Percentiles rank a stretch among this genome's conserved stretches.
These are phyloP conservation scores for Carcharodon carcharias DNA, from an alignment of 2,797 vertebrate species.

Conservation along the genomic window DNA sequence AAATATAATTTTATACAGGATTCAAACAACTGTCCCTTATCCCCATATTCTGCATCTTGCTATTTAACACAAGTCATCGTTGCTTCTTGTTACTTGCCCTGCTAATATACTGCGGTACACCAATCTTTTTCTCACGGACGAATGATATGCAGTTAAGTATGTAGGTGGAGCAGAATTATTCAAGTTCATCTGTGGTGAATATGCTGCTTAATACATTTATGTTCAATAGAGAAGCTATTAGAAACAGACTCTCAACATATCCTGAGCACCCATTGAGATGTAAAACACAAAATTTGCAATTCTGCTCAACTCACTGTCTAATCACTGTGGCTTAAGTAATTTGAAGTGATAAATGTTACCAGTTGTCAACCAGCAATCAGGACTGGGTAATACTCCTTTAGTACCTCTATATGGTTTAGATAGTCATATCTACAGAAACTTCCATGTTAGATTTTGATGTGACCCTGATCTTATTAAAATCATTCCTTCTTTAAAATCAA, in stretches of 20 bases:
- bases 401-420: neutral
- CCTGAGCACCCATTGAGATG: neutral
- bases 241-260: neutral
- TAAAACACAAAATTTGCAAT: neutral
- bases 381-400: neutral
- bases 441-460: neutral
- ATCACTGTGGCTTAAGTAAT: neutral
- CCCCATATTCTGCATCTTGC: neutral
- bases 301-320: neutral
- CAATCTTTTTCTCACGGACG: neutral
- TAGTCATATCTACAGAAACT: neutral
- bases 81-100: neutral
- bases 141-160: conserved; percentile 4
- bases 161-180: conserved; percentile 1
- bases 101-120: neutral
- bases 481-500: neutral
- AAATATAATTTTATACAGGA: neutral
- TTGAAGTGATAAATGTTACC: neutral
- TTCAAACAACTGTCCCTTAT: neutral
- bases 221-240: neutral
- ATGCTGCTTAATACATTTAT: neutral
- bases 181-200: neutral
- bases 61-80: no score
- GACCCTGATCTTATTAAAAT: neutral
- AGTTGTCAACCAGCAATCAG: neutral